These are phyloP conservation scores for Muntiacus muntjak DNA, from an alignment of 2,113 vertebrate species.

Conservation along the genomic window DNA sequence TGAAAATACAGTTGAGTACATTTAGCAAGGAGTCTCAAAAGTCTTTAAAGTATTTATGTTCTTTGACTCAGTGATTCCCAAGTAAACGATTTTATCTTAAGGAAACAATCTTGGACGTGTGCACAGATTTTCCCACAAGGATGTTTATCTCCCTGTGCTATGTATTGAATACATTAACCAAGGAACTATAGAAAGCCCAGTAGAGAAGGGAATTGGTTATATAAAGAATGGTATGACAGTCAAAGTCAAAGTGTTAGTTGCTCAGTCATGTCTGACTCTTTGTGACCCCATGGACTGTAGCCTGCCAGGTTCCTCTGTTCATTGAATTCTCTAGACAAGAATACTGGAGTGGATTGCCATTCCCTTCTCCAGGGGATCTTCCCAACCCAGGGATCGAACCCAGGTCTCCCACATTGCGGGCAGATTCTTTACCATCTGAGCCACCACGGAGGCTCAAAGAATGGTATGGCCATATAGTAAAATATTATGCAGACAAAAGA, in stretches of 20 bases:
- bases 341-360: neutral
- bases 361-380: neutral
- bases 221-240: neutral
- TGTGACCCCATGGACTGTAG: neutral
- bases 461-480: neutral
- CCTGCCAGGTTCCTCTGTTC: neutral
- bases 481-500: neutral
- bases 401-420: neutral
- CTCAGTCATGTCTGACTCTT: neutral
- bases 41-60: neutral
- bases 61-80: neutral
- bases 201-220: neutral
- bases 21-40: neutral
- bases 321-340: neutral
- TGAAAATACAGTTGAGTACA: neutral
- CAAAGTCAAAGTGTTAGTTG: neutral
- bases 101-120: neutral
- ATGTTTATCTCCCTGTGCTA: neutral
- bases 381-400: neutral
- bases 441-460: neutral
- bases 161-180: neutral
- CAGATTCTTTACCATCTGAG: neutral
- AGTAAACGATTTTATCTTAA: neutral
- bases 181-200: neutral
- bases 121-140: neutral